These are phyloP conservation scores for Pseudoips prasinana DNA, from an alignment of 2,888 invertebrate genomes.

Conservation along the genomic window DNA sequence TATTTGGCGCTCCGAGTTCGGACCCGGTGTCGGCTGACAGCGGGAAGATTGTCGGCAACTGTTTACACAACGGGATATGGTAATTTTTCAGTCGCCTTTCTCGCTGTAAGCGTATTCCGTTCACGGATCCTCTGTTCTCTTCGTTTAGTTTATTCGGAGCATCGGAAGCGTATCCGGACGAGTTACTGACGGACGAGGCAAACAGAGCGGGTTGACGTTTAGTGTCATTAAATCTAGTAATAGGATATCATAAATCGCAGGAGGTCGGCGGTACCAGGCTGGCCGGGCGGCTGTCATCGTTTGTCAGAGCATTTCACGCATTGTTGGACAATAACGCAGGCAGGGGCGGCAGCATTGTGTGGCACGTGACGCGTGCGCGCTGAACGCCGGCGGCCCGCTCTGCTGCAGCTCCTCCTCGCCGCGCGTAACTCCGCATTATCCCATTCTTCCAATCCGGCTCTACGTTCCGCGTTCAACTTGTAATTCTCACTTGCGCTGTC, in stretches of 20 bases:
- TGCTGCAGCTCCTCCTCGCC: slow-evolving; percentile 3
- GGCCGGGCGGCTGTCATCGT: slow-evolving; percentile 79
- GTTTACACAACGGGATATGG: slow-evolving; percentile 72
- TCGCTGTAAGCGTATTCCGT: slow-evolving; percentile 55
- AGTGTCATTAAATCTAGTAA: slow-evolving; percentile 81
- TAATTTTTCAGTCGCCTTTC: slow-evolving; percentile 66
- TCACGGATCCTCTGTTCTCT: slow-evolving; percentile 50
- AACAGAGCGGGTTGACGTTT: slow-evolving; percentile 66
- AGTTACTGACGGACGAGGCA: slow-evolving; percentile 54
- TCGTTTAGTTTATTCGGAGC: slow-evolving; percentile 41
- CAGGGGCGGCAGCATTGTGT: slow-evolving; percentile 59
- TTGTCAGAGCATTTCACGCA: slow-evolving; percentile 82
- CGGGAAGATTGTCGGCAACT: slow-evolving; percentile 77
- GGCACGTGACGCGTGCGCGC: slow-evolving; percentile 52
- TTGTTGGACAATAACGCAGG: slow-evolving; percentile 80
- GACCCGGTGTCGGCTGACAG: slow-evolving; percentile 71
- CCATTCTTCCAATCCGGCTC: slow-evolving; percentile 19
- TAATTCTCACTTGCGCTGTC: slow-evolving; percentile 55
- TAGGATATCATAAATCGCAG: slow-evolving; percentile 81
- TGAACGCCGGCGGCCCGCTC: slow-evolving; percentile 29
- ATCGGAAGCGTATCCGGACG: slow-evolving; percentile 51
- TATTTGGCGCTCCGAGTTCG: slow-evolving; percentile 77
- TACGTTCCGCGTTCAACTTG: slow-evolving; percentile 26
- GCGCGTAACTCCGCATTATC: slow-evolving; percentile 25
- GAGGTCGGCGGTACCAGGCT: slow-evolving; percentile 69